Evolutionary conservation across 1,140 invertebrate genomes (phyloP).

Genomic region (Pentalonia nigronervosa): DNA sequence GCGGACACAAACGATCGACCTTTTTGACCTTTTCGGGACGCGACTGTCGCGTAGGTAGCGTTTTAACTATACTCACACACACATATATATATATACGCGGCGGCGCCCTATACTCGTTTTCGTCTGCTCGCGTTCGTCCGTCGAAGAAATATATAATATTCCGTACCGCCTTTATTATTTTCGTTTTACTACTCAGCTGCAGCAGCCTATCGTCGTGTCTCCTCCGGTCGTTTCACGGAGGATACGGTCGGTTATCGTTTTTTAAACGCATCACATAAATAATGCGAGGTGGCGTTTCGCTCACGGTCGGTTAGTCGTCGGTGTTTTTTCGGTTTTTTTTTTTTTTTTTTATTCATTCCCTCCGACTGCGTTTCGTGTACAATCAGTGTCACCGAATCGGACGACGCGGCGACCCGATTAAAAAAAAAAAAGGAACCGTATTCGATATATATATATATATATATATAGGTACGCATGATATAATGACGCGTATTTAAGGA

Average conservation of each 20-base stretch:
- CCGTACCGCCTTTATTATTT: neutral
- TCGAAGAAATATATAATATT: neutral
- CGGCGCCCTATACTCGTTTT: neutral
- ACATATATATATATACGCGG: too few species aligned
- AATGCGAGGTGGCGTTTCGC: constrained; percentile 52
- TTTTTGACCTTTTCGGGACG: too few species aligned
- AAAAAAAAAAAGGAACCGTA: neutral
- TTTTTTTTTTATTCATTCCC: neutral
- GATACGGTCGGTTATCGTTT: neutral
- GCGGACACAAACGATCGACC: too few species aligned
- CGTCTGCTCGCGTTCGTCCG: neutral
- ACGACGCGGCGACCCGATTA: constrained; percentile 9
- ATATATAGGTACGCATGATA: neutral
- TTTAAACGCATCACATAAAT: constrained; percentile 38
- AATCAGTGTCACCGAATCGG: constrained; percentile 20
- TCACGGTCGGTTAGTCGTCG: constrained; percentile 47
- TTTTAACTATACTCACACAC: too few species aligned
- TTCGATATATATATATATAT: neutral
- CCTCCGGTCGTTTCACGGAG: neutral
- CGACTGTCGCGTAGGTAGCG: too few species aligned
- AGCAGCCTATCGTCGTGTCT: neutral
- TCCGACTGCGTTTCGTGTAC: neutral
- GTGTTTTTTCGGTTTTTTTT: neutral
- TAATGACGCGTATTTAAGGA: neutral
- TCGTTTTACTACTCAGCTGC: neutral